A percentile compares a stretch with the other conserved stretches of the same genome.
These are phyloP conservation scores for Tauraco erythrolophus DNA, from an alignment of 2,113 vertebrate species.

Conservation along the genomic window DNA sequence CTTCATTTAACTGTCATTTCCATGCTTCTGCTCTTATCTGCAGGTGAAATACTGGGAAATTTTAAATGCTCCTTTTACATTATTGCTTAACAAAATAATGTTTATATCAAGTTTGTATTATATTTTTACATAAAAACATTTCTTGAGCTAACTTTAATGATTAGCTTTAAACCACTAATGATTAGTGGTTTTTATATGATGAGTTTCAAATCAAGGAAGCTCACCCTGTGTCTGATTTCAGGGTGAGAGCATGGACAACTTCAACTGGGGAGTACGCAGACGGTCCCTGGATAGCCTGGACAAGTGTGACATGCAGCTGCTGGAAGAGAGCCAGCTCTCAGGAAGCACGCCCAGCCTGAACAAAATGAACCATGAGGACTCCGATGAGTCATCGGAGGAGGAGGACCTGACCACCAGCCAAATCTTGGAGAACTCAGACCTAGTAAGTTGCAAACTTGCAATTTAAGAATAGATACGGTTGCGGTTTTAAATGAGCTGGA, in stretches of 20 bases:
- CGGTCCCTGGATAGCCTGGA: conserved; percentile 94
- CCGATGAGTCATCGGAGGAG: conserved; percentile 94
- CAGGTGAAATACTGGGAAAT: not conserved
- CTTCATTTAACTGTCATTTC: conserved; percentile 50
- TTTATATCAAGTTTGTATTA: not conserved
- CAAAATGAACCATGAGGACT: conserved; percentile 86
- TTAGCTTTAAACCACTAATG: too few species aligned
- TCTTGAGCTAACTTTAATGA: conserved; percentile 10
- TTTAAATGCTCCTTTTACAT: not conserved
- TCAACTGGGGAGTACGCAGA: conserved; percentile 96
- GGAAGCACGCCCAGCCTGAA: conserved; percentile 88
- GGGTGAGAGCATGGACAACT: conserved; percentile 96
- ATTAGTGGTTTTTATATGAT: not conserved
- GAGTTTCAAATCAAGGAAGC: not conserved
- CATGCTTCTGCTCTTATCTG: conserved; percentile 46
- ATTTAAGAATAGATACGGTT: not conserved
- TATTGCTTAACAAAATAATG: conserved; percentile 1
- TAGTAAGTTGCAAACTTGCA: conserved; percentile 80
- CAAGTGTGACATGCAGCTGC: conserved; percentile 86
- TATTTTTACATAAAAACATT: not conserved
- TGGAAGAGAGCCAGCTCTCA: conserved; percentile 89
- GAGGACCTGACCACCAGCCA: conserved; percentile 91
- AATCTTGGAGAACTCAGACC: conserved; percentile 87
- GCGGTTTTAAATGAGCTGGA: not conserved
- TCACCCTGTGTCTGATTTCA: conserved; percentile 70